Conservation (phyloP, 2,113 vertebrate genomes). For the Mus spicilegus region DNA sequence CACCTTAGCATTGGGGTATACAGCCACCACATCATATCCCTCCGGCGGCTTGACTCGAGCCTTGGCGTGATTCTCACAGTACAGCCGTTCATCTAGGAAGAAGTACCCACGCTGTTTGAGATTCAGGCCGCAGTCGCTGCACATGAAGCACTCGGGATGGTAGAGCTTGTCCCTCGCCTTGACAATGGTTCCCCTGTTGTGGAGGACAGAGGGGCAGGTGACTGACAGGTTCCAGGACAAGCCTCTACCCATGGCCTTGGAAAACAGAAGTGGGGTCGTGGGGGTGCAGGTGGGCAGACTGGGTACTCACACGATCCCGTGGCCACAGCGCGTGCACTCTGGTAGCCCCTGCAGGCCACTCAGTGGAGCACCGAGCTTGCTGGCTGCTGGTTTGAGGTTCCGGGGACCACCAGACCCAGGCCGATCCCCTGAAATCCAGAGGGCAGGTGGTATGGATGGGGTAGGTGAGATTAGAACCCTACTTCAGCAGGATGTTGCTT, state of each 20-base stretch:
- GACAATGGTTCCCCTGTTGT: constrained; percentile 94
- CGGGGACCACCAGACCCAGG: constrained; percentile 85
- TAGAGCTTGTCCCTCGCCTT: constrained; percentile 98
- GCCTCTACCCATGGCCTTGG: fast-evolving
- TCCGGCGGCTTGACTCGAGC: constrained; percentile 96
- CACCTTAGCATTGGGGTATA: constrained; percentile 98
- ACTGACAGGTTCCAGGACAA: fast-evolving
- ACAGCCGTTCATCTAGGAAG: constrained; percentile 97
- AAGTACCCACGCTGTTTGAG: constrained; percentile 97
- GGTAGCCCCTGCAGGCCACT: constrained; percentile 94
- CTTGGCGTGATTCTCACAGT: constrained; percentile 97
- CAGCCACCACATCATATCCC: constrained; percentile 99
- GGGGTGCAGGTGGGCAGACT: neutral
- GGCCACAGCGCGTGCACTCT: constrained; percentile 94
- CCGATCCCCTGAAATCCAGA: constrained; percentile 88
- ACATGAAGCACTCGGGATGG: constrained; percentile 98
- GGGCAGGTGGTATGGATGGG: neutral
- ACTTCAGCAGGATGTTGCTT: neutral
- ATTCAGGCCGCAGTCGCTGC: constrained; percentile 95
- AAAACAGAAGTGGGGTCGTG: neutral
- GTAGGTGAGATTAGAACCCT: neutral
- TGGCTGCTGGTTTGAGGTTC: constrained; percentile 89
- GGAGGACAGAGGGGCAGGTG: neutral
- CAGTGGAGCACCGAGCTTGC: constrained; percentile 90
- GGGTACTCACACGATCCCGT: constrained; percentile 96